Conservation (phyloP, 2,888 invertebrate genomes). For the Drosophila atripex region DNA sequence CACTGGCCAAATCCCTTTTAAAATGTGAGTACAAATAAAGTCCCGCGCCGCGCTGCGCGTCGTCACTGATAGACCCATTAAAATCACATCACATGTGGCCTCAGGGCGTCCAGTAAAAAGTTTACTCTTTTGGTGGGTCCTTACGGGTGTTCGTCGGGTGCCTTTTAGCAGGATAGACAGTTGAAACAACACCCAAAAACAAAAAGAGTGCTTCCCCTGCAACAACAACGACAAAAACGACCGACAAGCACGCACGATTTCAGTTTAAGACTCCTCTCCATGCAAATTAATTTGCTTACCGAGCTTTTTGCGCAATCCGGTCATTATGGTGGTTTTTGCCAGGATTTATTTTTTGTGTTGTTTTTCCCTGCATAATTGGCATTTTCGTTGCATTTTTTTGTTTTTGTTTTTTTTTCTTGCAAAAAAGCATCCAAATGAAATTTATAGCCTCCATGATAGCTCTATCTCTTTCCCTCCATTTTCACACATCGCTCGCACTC, state of each 20-base stretch:
- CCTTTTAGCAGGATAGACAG: conserved; percentile 18
- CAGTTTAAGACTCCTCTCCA: conserved; percentile 4
- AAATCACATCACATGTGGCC: conserved; percentile 31
- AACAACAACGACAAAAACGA: conserved; percentile 17
- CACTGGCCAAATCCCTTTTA: conserved; percentile 1
- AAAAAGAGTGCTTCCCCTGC: neutral
- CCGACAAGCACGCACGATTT: conserved; percentile 2
- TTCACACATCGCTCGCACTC: neutral
- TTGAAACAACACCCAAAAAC: conserved; percentile 9
- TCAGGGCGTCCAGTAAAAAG: conserved; percentile 28
- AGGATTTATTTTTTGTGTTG: neutral
- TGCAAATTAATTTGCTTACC: conserved; percentile 36
- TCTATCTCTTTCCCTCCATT: neutral
- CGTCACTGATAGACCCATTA: conserved; percentile 26
- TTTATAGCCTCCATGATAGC: conserved; percentile 6
- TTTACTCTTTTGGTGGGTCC: neutral
- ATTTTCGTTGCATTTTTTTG: conserved; percentile 23
- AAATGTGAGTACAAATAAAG: conserved; percentile 29
- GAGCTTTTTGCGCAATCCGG: conserved; percentile 24
- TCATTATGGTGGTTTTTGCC: conserved; percentile 23
- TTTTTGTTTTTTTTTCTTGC: neutral
- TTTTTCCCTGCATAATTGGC: conserved; percentile 29
- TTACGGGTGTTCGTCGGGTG: conserved; percentile 4
- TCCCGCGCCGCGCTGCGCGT: conserved; percentile 3
- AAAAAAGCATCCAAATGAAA: conserved; percentile 4